These are phyloP conservation scores for Theretra japonica DNA, from an alignment of 2,888 invertebrate species.

Conservation along the genomic window DNA sequence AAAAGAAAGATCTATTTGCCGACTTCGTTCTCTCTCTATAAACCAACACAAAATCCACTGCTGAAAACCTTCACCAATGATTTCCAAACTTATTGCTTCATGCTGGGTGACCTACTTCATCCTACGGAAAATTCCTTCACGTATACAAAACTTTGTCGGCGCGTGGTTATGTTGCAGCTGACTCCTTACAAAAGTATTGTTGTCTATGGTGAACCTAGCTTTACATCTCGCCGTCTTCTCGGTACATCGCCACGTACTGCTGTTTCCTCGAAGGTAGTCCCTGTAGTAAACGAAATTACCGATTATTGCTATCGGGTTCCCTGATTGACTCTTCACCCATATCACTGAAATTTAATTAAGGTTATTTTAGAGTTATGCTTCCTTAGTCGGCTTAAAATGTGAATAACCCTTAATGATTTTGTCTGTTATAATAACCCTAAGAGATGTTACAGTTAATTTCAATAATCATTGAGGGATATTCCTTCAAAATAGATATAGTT, in stretches of 20 bases:
- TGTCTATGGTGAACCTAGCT: neutral
- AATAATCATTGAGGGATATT: no score
- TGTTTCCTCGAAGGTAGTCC: neutral
- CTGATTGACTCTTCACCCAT: constrained; percentile 26
- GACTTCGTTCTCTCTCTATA: no score
- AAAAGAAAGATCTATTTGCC: no score
- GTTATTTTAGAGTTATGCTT: no score
- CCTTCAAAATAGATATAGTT: no score
- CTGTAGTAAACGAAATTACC: constrained; percentile 7
- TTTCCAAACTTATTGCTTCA: no score
- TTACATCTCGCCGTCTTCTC: constrained; percentile 8
- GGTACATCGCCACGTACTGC: constrained; percentile 24
- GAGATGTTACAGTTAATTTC: no score
- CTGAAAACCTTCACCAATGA: no score
- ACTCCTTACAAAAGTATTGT: neutral
- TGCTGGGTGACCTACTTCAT: neutral
- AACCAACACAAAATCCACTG: no score
- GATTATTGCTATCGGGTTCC: constrained; percentile 25
- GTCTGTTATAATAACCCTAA: no score
- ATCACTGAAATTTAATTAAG: constrained; percentile 23
- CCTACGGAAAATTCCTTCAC: neutral
- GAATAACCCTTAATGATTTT: no score
- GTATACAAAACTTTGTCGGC: neutral
- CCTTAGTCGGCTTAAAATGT: no score
- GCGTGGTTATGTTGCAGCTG: neutral